These are phyloP conservation scores for Euwallacea fornicatus DNA, from an alignment of 1,140 invertebrate genomes.

Conservation along the genomic window DNA sequence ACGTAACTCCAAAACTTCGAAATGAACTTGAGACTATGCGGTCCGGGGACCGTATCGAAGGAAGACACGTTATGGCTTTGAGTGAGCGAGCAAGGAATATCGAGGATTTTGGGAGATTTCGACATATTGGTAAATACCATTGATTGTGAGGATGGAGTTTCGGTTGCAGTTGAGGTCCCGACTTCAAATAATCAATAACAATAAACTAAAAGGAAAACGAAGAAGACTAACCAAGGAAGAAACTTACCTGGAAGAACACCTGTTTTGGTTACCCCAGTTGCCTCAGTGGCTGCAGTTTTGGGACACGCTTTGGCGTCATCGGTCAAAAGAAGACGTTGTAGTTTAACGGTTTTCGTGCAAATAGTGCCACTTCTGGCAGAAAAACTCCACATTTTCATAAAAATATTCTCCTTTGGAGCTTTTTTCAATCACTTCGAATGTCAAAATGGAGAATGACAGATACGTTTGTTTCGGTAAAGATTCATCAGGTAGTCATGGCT, in stretches of 20 bases:
- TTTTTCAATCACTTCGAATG: background rate
- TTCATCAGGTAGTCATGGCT: no score
- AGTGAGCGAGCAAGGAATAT: background rate
- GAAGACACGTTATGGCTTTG: constrained; percentile 23
- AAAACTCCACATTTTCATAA: constrained; percentile 22
- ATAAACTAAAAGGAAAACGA: no score
- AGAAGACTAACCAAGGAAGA: no score
- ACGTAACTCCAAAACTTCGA: constrained; percentile 62
- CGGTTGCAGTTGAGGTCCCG: background rate
- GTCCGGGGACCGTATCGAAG: constrained; percentile 66
- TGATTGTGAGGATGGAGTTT: background rate
- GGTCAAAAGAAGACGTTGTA: background rate
- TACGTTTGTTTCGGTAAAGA: no score
- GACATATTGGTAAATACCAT: constrained; percentile 10
- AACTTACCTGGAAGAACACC: background rate
- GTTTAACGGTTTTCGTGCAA: constrained; percentile 4
- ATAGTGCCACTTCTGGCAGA: background rate
- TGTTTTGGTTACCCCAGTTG: background rate
- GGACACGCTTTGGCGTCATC: constrained; percentile 20
- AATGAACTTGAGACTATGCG: constrained; percentile 59
- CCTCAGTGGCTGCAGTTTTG: background rate
- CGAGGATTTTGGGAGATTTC: constrained; percentile 4
- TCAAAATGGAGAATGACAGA: background rate
- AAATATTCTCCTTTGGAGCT: background rate
- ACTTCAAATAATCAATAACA: background rate